Base-by-base conservation (phyloP, 2,797 vertebrate species). In the Sebastes nivosus region DNA sequence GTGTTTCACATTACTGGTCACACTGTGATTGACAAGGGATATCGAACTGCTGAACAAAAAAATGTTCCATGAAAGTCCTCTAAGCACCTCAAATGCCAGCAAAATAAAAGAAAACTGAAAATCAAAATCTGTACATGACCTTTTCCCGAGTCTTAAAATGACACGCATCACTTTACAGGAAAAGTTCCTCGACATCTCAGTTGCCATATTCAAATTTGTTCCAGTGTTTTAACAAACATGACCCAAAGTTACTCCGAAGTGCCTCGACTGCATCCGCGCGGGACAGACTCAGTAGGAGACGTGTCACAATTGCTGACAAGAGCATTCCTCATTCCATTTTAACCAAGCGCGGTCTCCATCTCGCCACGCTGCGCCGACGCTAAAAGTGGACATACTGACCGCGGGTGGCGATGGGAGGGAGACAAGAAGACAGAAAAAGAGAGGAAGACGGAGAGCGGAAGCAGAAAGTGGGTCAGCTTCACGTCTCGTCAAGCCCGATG, bases 391-490 rank as follows among this genome's bases (percentile, higher is more conserved):
- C 91, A 80, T 84, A 86, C 85, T 87, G 86, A 89, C 92, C 84
- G 55, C 84, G 50, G 92, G 91, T 85, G 57, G 80, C 16, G 22
- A 81, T 22, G 38, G 65, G 75, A 79, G 81, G 10, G 8, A 85
- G 89, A 90, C 77, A 86, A 86, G 81, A 83, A 64, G 76, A 88
- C 63, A 59, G 74, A 71, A 60, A 77, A 67, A 69, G 79, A 77
- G 83, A 71, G 72, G 72, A 60, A 73, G 79, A 73, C 34, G 0
- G 55, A 50, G 60, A 87, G 82, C 38, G n/a, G 80, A 70, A 67
- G 78, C 64, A 50, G 30, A 86, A 92, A 94, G 76, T 92, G 85
- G 91, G 94, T 92, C 92, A 92, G 83, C 87, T 73, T 85, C 81
- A 65, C 13, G 75, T 92, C 88, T 84, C 82, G 90, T 93, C 87